Percentiles rank a stretch among this genome's conserved stretches.
Evolutionary conservation across 1,140 invertebrate genomes (phyloP).

Genomic region (Acromyrmex heyeri): DNA sequence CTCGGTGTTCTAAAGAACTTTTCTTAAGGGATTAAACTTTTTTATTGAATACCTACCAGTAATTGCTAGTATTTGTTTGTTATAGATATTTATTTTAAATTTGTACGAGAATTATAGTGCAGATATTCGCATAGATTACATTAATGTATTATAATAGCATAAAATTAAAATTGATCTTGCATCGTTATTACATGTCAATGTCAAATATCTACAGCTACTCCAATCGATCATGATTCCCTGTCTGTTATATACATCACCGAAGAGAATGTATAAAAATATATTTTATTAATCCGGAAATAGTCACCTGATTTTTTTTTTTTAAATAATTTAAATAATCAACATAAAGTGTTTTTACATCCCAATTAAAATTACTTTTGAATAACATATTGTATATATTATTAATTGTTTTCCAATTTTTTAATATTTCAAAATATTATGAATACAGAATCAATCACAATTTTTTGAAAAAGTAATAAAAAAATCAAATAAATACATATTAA

Average conservation of each 20-base stretch:
- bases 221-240: neutral
- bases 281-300: neutral
- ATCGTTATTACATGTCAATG: constrained; percentile 5
- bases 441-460: no score
- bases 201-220: neutral
- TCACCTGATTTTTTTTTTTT: no score
- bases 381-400: no score
- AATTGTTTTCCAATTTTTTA: no score
- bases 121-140: constrained; percentile 12
- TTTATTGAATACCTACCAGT: neutral
- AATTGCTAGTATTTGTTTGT: constrained; percentile 6
- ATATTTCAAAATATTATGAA: no score
- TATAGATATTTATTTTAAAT: constrained; percentile 2
- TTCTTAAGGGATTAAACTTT: constrained; percentile 24
- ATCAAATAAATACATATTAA: no score
- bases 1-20: neutral
- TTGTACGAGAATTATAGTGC: neutral
- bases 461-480: no score
- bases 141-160: neutral
- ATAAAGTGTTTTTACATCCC: no score
- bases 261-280: neutral
- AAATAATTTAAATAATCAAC: no score
- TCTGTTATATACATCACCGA: neutral
- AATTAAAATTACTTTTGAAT: no score
- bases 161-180: constrained; percentile 30